Conservation (phyloP, 2,113 vertebrate genomes). For the Empidonax traillii region DNA sequence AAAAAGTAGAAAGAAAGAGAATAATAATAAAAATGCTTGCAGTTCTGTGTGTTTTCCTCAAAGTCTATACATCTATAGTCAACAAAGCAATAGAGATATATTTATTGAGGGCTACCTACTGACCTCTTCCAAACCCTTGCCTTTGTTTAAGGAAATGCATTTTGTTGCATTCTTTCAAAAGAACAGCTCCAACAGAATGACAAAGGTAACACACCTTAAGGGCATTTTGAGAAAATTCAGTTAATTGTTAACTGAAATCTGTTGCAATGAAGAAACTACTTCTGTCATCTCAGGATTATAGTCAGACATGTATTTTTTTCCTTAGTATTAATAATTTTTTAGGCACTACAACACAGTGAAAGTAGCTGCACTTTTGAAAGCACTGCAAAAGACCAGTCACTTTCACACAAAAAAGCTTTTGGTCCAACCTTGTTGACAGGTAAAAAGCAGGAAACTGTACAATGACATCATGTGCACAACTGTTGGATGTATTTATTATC, state of each 20-base stretch:
- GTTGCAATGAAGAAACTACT: not conserved
- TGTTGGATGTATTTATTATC: not conserved
- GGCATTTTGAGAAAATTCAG: not conserved
- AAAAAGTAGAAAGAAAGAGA: not conserved
- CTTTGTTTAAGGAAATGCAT: not conserved
- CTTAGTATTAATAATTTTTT: not conserved
- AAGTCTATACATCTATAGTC: not conserved
- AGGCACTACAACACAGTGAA: not conserved
- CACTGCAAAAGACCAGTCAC: not conserved
- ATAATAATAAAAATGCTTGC: not conserved
- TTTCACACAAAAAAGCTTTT: not conserved
- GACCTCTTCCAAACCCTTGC: not conserved
- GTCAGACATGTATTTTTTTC: not conserved
- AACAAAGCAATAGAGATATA: not conserved
- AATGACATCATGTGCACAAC: not conserved
- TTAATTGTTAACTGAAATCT: not conserved
- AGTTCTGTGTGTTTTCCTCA: not conserved
- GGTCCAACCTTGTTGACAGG: not conserved
- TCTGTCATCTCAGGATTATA: not conserved
- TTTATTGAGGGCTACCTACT: not conserved
- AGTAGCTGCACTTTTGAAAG: not conserved
- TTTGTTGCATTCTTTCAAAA: not conserved
- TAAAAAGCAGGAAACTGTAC: not conserved
- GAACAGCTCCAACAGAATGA: not conserved
- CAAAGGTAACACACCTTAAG: not conserved